A percentile compares a stretch with the other conserved stretches of the same genome.
Conservation (phyloP, 2,113 vertebrate species). For the Eclectus roratus region DNA sequence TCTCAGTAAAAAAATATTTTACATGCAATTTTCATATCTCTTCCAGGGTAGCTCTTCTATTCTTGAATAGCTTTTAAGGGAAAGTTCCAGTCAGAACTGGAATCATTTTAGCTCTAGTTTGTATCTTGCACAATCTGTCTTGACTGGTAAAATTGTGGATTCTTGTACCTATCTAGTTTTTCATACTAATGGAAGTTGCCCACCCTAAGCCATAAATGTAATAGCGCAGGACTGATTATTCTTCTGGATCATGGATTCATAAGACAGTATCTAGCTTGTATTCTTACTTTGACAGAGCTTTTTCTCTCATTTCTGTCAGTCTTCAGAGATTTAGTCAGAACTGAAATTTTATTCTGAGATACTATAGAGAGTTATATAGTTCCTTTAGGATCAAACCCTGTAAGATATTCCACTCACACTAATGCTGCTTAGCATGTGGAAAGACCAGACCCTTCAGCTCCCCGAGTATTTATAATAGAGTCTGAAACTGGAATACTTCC, state of each 20-base stretch:
- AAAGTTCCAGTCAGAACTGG: neutral
- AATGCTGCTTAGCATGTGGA: neutral
- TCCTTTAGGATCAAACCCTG: neutral
- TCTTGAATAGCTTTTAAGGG: neutral
- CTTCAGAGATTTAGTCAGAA: neutral
- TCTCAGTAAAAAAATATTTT: neutral
- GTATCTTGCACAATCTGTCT: neutral
- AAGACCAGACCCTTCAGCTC: neutral
- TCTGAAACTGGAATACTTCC: neutral
- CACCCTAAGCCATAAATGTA: neutral
- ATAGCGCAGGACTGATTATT: rapidly evolving
- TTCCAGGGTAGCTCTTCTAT: neutral
- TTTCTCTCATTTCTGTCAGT: neutral
- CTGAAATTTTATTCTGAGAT: neutral
- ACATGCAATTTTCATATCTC: neutral
- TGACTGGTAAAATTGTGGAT: neutral
- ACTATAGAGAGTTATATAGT: neutral
- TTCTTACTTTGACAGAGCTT: neutral
- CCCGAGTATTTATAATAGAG: neutral
- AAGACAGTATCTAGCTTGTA: neutral
- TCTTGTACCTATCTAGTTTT: neutral
- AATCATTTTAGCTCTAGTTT: neutral
- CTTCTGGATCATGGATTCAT: neutral
- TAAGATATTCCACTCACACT: neutral
- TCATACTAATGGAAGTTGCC: neutral